Percentiles rank a stretch among this genome's conserved stretches.
phyloP scores from a whole-genome alignment of 2,888 invertebrate species.

The Ochropleura leucogaster region DNA sequence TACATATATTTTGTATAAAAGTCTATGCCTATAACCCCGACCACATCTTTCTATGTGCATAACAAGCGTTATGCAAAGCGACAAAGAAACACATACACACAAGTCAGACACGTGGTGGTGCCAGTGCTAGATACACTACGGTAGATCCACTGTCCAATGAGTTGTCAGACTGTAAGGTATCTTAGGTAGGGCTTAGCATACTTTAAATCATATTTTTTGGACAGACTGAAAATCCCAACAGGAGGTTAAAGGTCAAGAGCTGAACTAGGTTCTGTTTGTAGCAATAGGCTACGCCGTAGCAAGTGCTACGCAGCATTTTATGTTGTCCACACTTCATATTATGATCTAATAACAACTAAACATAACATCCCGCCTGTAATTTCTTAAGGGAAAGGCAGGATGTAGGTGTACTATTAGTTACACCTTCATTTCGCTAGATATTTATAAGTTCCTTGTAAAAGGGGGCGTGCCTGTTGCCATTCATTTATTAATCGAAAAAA shows the following conservation, averaged over 20 bases:
- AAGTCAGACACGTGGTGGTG: background rate
- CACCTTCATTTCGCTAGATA: too few species aligned
- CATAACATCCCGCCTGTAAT: too few species aligned
- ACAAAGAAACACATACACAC: background rate
- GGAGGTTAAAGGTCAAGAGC: background rate
- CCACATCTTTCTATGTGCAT: background rate
- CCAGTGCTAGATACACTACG: background rate
- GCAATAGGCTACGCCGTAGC: slow-evolving; percentile 44
- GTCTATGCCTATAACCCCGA: background rate
- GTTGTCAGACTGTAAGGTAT: background rate
- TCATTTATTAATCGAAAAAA: too few species aligned
- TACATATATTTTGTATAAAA: background rate
- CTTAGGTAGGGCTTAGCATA: background rate
- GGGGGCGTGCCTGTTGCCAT: too few species aligned
- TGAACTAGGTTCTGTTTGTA: slow-evolving; percentile 12
- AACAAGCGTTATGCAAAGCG: background rate
- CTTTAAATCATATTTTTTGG: background rate
- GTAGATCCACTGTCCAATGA: too few species aligned
- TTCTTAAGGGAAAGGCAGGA: too few species aligned
- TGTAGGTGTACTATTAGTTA: too few species aligned
- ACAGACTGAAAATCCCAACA: background rate
- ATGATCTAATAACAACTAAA: background rate
- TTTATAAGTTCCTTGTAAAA: too few species aligned
- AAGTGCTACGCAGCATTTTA: slow-evolving; percentile 19
- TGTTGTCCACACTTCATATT: background rate